phyloP scores from a whole-genome alignment of 2,888 invertebrate genomes.

The Erebia ligea region DNA sequence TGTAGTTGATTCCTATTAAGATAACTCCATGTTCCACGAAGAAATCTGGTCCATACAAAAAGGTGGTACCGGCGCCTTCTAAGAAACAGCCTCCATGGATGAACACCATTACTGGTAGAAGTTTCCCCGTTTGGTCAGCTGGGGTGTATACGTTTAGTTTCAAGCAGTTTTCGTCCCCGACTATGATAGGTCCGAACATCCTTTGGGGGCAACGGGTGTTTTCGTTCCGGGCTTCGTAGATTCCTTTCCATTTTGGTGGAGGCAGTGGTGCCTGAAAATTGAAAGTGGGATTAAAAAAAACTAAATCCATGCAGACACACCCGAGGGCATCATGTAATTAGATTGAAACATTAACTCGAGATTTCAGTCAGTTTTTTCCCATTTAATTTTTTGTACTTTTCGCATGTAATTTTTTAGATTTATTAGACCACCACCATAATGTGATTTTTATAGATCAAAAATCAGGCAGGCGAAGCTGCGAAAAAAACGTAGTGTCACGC shows the following conservation, averaged over 20 bases:
- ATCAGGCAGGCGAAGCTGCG: too few species aligned
- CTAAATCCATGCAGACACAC: too few species aligned
- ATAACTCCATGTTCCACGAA: constrained; percentile 83
- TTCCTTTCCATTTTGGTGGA: constrained; percentile 66
- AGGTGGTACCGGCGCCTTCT: constrained; percentile 83
- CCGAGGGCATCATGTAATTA: too few species aligned
- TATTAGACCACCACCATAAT: too few species aligned
- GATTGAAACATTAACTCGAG: too few species aligned
- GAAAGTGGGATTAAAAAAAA: background rate
- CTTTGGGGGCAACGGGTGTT: constrained; percentile 64
- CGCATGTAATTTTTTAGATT: too few species aligned
- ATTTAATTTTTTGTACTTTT: too few species aligned
- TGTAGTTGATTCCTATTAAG: constrained; percentile 84
- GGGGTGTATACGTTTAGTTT: constrained; percentile 71
- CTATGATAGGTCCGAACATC: constrained; percentile 53
- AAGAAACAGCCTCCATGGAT: constrained; percentile 86
- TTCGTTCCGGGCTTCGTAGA: constrained; percentile 69
- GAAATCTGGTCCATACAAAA: constrained; percentile 84
- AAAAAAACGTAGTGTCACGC: too few species aligned
- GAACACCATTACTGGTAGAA: constrained; percentile 85
- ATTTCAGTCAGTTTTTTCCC: too few species aligned
- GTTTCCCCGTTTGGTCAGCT: constrained; percentile 42
- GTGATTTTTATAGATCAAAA: too few species aligned
- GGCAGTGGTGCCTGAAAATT: constrained; percentile 72
- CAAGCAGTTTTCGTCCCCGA: constrained; percentile 68